Percentiles rank a stretch among this genome's conserved stretches.
Conservation (phyloP, 2,113 vertebrate species). For the Loxodonta africana region DNA sequence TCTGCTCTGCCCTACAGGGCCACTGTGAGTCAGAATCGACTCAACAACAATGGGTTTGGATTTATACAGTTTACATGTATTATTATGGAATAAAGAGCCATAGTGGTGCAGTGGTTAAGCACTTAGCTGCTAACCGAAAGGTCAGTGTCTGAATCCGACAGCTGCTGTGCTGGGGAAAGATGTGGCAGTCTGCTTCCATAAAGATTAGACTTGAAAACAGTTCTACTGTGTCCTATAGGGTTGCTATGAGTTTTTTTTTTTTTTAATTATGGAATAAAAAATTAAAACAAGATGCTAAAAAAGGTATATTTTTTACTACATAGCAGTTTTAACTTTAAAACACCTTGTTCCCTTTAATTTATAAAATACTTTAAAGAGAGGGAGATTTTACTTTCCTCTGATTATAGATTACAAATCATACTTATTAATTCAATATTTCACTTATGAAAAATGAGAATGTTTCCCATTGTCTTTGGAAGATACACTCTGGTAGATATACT, state of each 20-base stretch:
- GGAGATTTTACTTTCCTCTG: slow-evolving; percentile 8
- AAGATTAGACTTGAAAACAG: too few species aligned
- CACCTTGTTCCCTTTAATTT: not conserved
- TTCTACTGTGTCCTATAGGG: not conserved
- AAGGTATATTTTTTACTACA: not conserved
- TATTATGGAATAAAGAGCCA: too few species aligned
- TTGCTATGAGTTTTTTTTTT: not conserved
- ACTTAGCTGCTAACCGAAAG: not conserved
- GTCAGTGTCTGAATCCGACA: not conserved
- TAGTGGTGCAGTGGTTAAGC: not conserved
- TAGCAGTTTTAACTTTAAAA: slow-evolving; percentile 28
- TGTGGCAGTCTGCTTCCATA: not conserved
- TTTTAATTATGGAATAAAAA: slow-evolving; percentile 36
- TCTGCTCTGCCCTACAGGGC: too few species aligned
- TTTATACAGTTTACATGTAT: too few species aligned
- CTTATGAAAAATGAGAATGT: not conserved
- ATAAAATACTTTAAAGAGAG: slow-evolving; percentile 36
- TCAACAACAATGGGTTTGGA: too few species aligned
- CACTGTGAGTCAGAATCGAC: too few species aligned
- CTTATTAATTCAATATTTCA: not conserved
- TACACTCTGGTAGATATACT: not conserved
- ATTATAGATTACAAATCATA: not conserved
- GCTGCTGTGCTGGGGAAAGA: not conserved
- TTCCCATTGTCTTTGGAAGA: not conserved
- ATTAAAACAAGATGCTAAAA: not conserved